phyloP scores from a whole-genome alignment of 2,888 invertebrate species.

The Tolmerus cingulatus region DNA sequence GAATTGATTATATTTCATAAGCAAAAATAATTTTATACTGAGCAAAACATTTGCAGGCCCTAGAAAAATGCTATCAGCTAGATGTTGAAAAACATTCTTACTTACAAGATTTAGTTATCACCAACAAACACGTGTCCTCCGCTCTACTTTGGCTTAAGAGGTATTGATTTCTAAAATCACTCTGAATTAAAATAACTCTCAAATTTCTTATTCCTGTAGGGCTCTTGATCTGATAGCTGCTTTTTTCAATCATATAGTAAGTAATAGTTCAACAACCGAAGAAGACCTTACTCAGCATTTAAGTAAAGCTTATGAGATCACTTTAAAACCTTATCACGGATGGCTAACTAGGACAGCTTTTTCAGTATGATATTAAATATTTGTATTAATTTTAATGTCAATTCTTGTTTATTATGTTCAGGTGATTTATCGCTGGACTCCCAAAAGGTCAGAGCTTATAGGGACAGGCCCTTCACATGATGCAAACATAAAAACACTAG shows the following conservation, averaged over 20 bases:
- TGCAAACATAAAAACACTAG: conserved; percentile 62
- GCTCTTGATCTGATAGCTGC: conserved; percentile 60
- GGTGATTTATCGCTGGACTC: conserved; percentile 73
- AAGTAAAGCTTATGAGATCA: conserved; percentile 73
- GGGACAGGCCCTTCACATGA: conserved; percentile 62
- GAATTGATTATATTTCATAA: conserved; percentile 53
- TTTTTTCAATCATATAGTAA: conserved; percentile 61
- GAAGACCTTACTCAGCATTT: conserved; percentile 72
- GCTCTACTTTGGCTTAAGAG: conserved; percentile 80
- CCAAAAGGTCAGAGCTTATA: conserved; percentile 68
- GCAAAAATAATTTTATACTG: background rate
- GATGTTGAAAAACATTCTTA: conserved; percentile 67
- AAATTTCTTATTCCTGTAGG: conserved; percentile 46
- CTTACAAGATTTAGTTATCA: conserved; percentile 73
- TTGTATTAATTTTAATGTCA: background rate
- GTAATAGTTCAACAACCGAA: conserved; percentile 54
- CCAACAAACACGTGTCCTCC: conserved; percentile 70
- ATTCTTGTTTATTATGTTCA: conserved; percentile 57
- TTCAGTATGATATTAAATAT: conserved; percentile 65
- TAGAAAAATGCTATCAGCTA: conserved; percentile 67
- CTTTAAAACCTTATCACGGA: conserved; percentile 77
- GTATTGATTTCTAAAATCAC: conserved; percentile 59
- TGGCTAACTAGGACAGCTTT: conserved; percentile 80
- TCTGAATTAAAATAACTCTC: background rate
- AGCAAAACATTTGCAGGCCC: conserved; percentile 67